These are phyloP conservation scores for Fragum fragum DNA, from an alignment of 2,888 invertebrate genomes.

Conservation along the genomic window DNA sequence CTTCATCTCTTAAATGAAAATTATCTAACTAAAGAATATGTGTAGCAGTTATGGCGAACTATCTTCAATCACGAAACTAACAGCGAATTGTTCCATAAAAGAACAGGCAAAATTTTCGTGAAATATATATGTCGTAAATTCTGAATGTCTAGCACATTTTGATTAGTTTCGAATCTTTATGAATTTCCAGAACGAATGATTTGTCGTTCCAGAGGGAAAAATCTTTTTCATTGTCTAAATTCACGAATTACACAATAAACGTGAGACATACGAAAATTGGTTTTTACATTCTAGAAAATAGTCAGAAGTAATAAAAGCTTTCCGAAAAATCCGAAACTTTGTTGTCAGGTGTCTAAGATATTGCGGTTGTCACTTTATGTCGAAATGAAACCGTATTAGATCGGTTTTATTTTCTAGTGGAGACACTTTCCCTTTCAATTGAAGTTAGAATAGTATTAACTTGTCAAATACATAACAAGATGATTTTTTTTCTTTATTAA, in stretches of 20 bases:
- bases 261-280: conserved; percentile 16
- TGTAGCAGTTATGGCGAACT: too few relatives aligned
- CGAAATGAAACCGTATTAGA: conserved; percentile 15
- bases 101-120: background rate
- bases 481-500: too few relatives aligned
- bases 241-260: conserved; percentile 8
- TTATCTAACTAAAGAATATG: too few relatives aligned
- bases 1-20: too few relatives aligned
- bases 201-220: background rate
- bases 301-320: background rate
- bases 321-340: background rate
- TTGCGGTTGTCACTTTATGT: conserved; percentile 22
- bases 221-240: conserved; percentile 11
- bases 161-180: conserved; percentile 3
- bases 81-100: too few relatives aligned
- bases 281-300: background rate
- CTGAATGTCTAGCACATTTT: conserved; percentile 3
- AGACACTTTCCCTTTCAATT: background rate
- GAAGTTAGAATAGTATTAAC: too few relatives aligned
- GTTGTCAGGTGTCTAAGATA: conserved; percentile 16
- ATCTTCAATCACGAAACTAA: too few relatives aligned
- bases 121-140: background rate
- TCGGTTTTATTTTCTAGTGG: background rate
- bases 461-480: too few relatives aligned
- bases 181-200: background rate